Evolutionary conservation across 1,140 invertebrate genomes (phyloP), one percentile per base, ranked within the genome.

Genomic region (Nephila pilipes): DNA sequence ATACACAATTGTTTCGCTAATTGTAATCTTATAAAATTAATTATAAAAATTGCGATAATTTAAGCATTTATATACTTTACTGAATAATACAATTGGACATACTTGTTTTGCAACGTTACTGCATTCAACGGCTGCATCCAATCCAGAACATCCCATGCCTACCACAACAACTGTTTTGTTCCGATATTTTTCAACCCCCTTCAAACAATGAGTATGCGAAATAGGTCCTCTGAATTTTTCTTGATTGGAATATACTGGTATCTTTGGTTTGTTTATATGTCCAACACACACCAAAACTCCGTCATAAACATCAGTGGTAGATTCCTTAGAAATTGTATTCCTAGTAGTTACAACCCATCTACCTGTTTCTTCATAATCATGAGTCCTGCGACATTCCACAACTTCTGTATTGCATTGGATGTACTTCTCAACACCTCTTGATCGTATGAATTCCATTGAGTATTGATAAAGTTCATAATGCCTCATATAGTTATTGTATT

Each of bases 61-160:
- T n/a, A n/a, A n/a, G n/a, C n/a, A n/a, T n/a, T n/a, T n/a, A n/a
- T n/a, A n/a, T n/a, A n/a, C n/a, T n/a, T n/a, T n/a, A n/a, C n/a
- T n/a, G n/a, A n/a, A n/a, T n/a, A n/a, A n/a, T n/a, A n/a, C n/a
- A n/a, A n/a, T n/a, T n/a, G n/a, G n/a, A 60, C 58, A 91, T 95
- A 96, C 96, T 95, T 96, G 93, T 92, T 95, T 95, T 54, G 96
- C 95, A n/a, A 96, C 95, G 89, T 95, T 95, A 32, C 95, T 95
- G 12, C 96, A 93, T 89, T 96, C 96, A 16, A 96, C 96, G 36
- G 96, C 96, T 69, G 96, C 96, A 94, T 96, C 96, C 10, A 95
- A 95, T 25, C 95, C 96, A 10, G 96, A 96, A 94, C 96, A 96
- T 10, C 96, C 96, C 46, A 96, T 95, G n/a, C 96, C 96, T 25